Evolutionary conservation across 2,113 vertebrate genomes (phyloP).

Genomic region (Spea bombifrons): DNA sequence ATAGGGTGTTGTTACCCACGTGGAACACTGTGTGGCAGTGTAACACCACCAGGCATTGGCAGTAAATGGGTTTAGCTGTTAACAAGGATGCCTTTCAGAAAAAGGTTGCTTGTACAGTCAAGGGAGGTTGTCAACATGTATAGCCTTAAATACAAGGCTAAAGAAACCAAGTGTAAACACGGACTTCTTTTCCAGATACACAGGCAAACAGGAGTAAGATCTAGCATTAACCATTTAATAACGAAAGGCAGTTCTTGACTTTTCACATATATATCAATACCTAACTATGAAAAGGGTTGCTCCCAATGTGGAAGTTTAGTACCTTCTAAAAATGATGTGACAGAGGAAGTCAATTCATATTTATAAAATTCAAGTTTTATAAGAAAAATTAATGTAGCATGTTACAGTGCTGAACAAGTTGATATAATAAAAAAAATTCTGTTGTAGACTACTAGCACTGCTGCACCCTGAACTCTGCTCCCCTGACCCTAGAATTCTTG

Average conservation of each 20-base stretch:
- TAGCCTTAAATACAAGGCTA: neutral
- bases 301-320: no score
- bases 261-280: no score
- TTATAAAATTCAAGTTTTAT: no score
- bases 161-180: neutral
- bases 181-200: neutral
- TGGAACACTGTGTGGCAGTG: conserved; percentile 15
- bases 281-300: no score
- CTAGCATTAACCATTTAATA: neutral
- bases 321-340: no score
- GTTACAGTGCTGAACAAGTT: no score
- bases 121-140: neutral
- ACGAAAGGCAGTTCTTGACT: no score
- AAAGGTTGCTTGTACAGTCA: neutral
- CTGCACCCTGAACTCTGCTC: neutral
- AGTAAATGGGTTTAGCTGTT: neutral
- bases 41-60: conserved; percentile 6
- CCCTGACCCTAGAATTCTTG: neutral
- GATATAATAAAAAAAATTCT: neutral
- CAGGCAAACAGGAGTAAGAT: neutral
- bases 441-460: neutral
- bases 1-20: neutral
- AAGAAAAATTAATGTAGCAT: no score
- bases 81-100: conserved; percentile 26
- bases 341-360: no score